These are phyloP conservation scores for Chlorocebus sabaeus DNA, from an alignment of 2,113 vertebrate species.

Conservation along the genomic window DNA sequence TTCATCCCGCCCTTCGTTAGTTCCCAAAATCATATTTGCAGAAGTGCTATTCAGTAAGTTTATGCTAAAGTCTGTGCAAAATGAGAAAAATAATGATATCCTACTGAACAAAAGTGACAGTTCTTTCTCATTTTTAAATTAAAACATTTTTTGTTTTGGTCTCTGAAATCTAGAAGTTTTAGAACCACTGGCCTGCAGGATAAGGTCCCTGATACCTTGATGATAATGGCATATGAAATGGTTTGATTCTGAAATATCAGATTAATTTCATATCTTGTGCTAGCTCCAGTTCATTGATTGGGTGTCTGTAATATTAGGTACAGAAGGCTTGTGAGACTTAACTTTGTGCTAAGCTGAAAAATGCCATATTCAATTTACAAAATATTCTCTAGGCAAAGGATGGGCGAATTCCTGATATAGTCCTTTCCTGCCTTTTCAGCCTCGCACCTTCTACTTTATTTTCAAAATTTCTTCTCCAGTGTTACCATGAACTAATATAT, in stretches of 20 bases:
- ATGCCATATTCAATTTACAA: not conserved
- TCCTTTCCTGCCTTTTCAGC: not conserved
- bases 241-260: not conserved
- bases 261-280: not conserved
- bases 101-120: not conserved
- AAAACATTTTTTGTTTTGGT: not conserved
- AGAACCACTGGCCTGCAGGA: not conserved
- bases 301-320: not conserved
- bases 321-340: not conserved
- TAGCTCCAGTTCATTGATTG: not conserved
- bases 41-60: not conserved
- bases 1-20: not conserved
- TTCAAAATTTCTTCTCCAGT: not conserved
- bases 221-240: not conserved
- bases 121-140: not conserved
- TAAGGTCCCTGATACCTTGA: not conserved
- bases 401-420: not conserved
- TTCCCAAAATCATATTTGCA: not conserved
- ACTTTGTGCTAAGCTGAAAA: constrained; percentile 11
- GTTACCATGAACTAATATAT: not conserved
- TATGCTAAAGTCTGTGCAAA: not conserved
- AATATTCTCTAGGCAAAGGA: not conserved
- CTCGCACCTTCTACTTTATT: not conserved
- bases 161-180: not conserved
- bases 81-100: not conserved